phyloP scores from a whole-genome alignment of 2,797 vertebrate species.

The Lycodopsis pacificus region DNA sequence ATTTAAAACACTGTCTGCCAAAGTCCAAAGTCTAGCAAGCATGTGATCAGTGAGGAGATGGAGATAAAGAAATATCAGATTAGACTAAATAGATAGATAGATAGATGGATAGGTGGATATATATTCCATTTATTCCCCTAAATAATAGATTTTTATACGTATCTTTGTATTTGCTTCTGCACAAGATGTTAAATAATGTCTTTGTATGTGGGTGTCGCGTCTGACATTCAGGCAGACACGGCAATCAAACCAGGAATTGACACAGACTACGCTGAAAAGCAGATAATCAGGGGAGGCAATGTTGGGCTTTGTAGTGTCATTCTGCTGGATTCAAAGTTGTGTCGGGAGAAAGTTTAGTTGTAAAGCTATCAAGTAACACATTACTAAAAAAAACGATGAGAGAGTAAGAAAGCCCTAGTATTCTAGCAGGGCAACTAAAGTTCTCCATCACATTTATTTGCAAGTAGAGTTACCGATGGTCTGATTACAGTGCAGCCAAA shows the following conservation, averaged over 20 bases:
- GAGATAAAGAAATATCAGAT: slow-evolving; percentile 12
- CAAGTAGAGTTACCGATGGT: not conserved
- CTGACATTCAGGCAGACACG: slow-evolving; percentile 1
- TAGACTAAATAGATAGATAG: not conserved
- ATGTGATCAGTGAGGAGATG: slow-evolving; percentile 19
- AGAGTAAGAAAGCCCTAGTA: not conserved
- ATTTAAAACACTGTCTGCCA: slow-evolving; percentile 34
- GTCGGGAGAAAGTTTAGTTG: not conserved
- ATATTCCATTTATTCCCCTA: not conserved
- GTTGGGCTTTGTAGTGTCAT: slow-evolving; percentile 8
- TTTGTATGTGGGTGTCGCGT: slow-evolving; percentile 7
- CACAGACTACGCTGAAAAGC: not conserved
- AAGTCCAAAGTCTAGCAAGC: slow-evolving; percentile 39
- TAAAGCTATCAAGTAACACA: slow-evolving; percentile 1
- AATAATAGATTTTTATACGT: not conserved
- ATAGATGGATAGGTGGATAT: not conserved
- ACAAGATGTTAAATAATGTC: not conserved
- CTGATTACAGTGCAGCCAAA: not conserved
- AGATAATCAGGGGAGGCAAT: slow-evolving; percentile 18
- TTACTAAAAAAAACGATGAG: not conserved
- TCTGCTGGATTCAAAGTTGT: slow-evolving; percentile 12
- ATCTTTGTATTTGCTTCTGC: not conserved
- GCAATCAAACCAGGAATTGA: slow-evolving; percentile 32
- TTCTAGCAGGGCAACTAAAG: not conserved
- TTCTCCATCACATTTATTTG: not conserved